Percentiles rank a stretch among this genome's conserved stretches.
phyloP scores from a whole-genome alignment of 2,797 vertebrate genomes.

The Xiphophorus birchmanni region DNA sequence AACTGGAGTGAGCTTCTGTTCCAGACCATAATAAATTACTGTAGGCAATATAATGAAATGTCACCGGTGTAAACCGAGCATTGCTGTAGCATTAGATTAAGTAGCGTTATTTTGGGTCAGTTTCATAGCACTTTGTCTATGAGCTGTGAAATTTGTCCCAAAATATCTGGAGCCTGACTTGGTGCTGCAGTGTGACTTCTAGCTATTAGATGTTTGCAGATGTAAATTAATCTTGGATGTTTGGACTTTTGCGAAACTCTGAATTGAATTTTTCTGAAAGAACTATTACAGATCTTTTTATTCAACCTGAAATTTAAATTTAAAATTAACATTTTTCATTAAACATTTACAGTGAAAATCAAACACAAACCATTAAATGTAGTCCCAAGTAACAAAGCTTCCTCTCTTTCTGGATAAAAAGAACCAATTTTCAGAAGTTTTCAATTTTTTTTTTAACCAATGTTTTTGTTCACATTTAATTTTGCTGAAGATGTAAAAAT shows the following conservation, averaged over 20 bases:
- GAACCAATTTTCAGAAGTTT: neutral
- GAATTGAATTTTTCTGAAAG: neutral
- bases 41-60: neutral
- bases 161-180: neutral
- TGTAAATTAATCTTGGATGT: neutral
- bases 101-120: neutral
- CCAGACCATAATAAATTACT: neutral
- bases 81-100: neutral
- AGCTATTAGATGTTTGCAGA: neutral
- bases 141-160: neutral
- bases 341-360: neutral
- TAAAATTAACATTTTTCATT: neutral
- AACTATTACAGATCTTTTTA: neutral
- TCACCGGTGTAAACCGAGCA: neutral
- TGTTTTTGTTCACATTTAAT: neutral
- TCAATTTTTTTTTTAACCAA: neutral
- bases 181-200: neutral
- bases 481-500: neutral
- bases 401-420: neutral
- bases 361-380: neutral
- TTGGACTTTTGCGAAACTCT: neutral
- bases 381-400: neutral
- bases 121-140: neutral
- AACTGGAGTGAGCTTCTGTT: neutral
- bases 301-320: neutral